These are phyloP conservation scores for Tragelaphus scriptus DNA, from an alignment of 2,113 vertebrate genomes.

Conservation along the genomic window DNA sequence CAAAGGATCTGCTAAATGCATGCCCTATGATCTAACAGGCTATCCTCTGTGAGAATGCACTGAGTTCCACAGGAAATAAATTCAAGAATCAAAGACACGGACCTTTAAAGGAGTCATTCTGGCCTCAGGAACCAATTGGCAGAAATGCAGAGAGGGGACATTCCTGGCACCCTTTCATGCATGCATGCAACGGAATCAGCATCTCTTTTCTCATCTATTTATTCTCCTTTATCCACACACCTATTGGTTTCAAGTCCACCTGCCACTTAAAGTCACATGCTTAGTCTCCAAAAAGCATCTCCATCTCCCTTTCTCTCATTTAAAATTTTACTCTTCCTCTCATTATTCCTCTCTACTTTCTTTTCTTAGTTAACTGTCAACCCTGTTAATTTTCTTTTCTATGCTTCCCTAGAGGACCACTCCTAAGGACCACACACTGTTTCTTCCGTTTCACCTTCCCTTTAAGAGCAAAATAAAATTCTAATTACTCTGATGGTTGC, in stretches of 20 bases:
- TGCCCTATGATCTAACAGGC: background rate
- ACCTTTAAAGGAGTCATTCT: background rate
- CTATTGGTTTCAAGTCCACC: background rate
- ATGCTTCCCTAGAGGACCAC: background rate
- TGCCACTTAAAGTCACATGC: background rate
- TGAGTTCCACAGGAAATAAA: background rate
- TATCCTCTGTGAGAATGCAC: background rate
- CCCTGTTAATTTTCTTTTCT: background rate
- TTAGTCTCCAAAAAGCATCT: background rate
- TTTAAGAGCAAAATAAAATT: background rate
- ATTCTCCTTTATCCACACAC: background rate
- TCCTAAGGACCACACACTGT: background rate
- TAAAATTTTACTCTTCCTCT: background rate
- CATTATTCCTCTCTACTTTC: background rate
- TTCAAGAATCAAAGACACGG: background rate
- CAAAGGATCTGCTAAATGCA: background rate
- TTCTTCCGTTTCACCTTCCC: background rate
- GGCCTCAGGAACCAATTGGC: background rate
- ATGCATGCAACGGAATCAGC: background rate
- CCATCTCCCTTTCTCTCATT: background rate
- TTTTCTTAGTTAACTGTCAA: background rate
- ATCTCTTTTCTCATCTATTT: background rate
- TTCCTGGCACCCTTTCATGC: background rate
- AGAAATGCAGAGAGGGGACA: background rate
- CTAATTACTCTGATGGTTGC: background rate